Evolutionary conservation across 53 echinoderm and acorn worm genomes (phyloP).

Genomic region (Actinopyga echinites): DNA sequence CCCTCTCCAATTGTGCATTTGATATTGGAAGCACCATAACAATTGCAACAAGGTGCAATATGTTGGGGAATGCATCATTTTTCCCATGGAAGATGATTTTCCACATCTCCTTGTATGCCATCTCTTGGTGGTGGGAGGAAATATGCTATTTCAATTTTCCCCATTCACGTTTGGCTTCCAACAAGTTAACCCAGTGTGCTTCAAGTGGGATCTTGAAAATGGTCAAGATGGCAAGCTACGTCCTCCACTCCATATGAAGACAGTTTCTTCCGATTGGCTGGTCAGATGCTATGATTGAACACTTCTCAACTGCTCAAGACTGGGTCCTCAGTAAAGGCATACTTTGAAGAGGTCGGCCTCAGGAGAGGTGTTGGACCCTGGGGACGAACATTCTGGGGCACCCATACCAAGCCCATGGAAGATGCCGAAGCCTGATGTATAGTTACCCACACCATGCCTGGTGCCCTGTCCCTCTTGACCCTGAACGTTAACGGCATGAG

Average conservation of each 20-base stretch:
- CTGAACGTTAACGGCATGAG: too few relatives aligned
- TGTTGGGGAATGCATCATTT: background rate
- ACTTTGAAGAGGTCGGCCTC: background rate
- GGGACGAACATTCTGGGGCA: too few relatives aligned
- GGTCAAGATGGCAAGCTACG: background rate
- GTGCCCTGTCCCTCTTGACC: too few relatives aligned
- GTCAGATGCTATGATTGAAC: constrained; percentile 15
- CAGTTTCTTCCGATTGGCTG: background rate
- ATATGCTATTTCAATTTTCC: background rate
- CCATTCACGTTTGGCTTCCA: background rate
- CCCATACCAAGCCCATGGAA: too few relatives aligned
- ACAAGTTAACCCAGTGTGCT: background rate
- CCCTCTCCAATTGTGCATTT: constrained; percentile 46
- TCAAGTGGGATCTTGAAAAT: constrained; percentile 30
- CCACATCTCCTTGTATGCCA: constrained; percentile 1
- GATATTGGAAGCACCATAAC: constrained; percentile 47
- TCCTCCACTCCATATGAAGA: background rate
- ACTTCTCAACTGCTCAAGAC: constrained; percentile 3
- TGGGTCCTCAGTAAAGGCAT: background rate
- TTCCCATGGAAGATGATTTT: constrained; percentile 1
- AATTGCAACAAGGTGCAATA: constrained; percentile 25
- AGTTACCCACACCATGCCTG: too few relatives aligned
- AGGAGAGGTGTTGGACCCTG: background rate
- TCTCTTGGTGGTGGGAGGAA: background rate
- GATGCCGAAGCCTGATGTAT: too few relatives aligned